These are phyloP conservation scores for Hydrolagus colliei DNA, from an alignment of 2,797 vertebrate species.

Conservation along the genomic window DNA sequence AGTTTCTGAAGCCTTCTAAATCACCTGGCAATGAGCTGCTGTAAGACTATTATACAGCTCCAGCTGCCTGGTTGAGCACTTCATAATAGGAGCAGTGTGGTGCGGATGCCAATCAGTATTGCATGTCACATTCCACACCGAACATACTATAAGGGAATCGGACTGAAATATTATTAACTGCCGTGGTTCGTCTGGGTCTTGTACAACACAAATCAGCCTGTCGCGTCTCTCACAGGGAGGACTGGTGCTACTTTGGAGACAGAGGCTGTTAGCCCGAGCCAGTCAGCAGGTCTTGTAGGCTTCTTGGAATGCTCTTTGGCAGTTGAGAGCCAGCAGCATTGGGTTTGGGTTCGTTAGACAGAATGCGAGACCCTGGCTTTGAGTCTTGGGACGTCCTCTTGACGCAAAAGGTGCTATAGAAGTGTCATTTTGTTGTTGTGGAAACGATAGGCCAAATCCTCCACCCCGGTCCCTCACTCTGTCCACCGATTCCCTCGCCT, in stretches of 20 bases:
- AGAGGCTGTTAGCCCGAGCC: not conserved
- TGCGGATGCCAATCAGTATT: not conserved
- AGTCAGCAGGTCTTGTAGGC: not conserved
- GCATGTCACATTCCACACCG: not conserved
- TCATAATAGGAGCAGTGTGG: slow-evolving; percentile 4
- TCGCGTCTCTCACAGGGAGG: not conserved
- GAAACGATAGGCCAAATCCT: not conserved
- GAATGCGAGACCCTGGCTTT: not conserved
- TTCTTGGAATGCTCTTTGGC: not conserved
- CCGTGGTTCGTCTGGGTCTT: not conserved
- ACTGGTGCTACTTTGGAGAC: not conserved
- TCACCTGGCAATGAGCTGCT: slow-evolving; percentile 7
- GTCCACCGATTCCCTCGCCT: not conserved
- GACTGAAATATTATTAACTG: slow-evolving; percentile 10
- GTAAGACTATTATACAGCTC: not conserved
- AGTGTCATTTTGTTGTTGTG: no score
- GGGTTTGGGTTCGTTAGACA: no score
- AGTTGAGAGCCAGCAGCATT: not conserved
- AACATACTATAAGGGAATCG: not conserved
- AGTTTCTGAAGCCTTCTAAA: slow-evolving; percentile 10
- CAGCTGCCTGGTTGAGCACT: not conserved
- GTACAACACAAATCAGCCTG: not conserved
- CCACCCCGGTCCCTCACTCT: not conserved
- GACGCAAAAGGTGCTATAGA: no score
- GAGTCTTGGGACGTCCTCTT: not conserved